Evolutionary conservation across 2,797 vertebrate species (phyloP).

Genomic region (Gymnopithys bicolor): DNA sequence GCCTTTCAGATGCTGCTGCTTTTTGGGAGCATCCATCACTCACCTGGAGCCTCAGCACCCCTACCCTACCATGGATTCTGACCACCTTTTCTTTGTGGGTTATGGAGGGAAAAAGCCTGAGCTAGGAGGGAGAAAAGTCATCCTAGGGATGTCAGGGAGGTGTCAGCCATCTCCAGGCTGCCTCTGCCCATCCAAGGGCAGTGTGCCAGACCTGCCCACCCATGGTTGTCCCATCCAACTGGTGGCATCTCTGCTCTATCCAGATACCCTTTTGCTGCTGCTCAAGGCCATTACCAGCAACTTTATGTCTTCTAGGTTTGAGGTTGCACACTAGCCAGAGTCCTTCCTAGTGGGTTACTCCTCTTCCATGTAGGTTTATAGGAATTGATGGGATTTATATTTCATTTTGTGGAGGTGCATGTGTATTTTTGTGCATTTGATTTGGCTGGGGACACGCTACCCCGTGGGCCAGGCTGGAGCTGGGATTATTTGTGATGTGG

Average conservation of each 20-base stretch:
- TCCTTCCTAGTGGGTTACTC: constrained; percentile 82
- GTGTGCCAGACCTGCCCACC: background rate
- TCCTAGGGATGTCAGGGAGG: too few species aligned
- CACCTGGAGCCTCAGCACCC: background rate
- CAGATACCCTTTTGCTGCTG: fast-evolving
- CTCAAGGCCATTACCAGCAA: background rate
- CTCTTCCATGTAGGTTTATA: background rate
- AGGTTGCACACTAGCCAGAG: constrained; percentile 78
- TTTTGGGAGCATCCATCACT: background rate
- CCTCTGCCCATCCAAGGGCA: background rate
- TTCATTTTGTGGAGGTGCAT: background rate
- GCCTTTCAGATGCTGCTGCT: background rate
- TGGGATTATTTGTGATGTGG: fast-evolving
- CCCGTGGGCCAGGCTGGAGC: background rate
- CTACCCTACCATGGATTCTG: background rate
- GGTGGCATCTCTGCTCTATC: background rate
- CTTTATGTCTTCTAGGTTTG: constrained; percentile 85
- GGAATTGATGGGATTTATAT: background rate
- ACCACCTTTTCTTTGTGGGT: background rate
- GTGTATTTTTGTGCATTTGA: too few species aligned
- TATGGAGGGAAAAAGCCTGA: background rate
- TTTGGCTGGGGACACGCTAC: background rate
- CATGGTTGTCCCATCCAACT: fast-evolving
- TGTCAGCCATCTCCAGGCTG: background rate
- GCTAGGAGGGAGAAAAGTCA: background rate